Base-by-base conservation (phyloP, 2,113 vertebrate species). In the Glareola pratincola region DNA sequence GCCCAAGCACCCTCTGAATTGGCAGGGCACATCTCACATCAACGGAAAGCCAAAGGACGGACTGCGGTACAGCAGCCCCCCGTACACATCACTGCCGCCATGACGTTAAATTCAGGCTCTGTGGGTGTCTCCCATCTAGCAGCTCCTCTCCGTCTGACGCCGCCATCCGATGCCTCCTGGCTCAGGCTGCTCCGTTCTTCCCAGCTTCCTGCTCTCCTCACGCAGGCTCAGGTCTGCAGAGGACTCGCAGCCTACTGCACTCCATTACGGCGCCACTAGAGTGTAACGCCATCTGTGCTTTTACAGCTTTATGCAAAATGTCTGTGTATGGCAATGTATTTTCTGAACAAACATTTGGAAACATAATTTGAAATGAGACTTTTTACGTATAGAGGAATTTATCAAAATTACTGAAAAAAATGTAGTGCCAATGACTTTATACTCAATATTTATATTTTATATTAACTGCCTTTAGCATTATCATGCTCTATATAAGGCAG, bases 121-220 rank as follows among this genome's bases (percentile, higher is more conserved):
- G 27, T 9, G 12, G 26, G n/a, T 39, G 43, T 63, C 43, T 53
- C 23, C n/a, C 34, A 37, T 13, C 29, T 39, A 57, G 43, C 48
- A 51, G 34, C 41, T 69, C 67, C 17, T 45, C 72, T 83, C 47
- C 11, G 0, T 27, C 30, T 23, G 18, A 48, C 53, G 45, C 48
- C 6, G 1, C 43, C 4, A 0, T 4, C 34, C 9, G 54, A 79
- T 7, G 39, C 27, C 50, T 67, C 37, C 34, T 76, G 2, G 3
- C 45, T 14, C 32, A 59, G 12, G 60, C 36, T n/a, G 18, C 6
- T 51, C 26, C 12, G 59, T 29, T 71, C 32, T 30, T 45, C 47
- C 6, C 26, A 50, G 56, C 32, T 39, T 30, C 53, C 74, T 59
- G 59, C 23, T 68, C 68, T 51, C 34, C 39, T 43, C 74, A 53